phyloP scores from a whole-genome alignment of 2,888 invertebrate species.

The Tachina fera region DNA sequence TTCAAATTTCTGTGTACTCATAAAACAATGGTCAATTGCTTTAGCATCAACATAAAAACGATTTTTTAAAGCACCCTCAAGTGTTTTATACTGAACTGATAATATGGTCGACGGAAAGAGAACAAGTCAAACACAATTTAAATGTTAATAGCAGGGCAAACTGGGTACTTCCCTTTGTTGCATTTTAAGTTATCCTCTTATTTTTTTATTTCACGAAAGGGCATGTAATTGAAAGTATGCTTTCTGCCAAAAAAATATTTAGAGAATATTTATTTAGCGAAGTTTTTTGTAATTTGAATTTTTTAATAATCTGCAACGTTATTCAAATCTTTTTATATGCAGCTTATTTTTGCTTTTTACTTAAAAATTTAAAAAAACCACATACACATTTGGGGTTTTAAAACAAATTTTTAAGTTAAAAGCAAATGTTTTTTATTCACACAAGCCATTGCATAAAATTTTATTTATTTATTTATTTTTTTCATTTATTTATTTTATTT shows the following conservation, averaged over 20 bases:
- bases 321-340: too few species aligned
- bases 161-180: slow-evolving; percentile 48
- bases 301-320: too few species aligned
- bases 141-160: slow-evolving; percentile 48
- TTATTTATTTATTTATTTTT: too few species aligned
- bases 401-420: too few species aligned
- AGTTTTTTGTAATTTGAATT: too few species aligned
- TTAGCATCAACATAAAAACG: neutral
- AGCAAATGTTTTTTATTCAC: too few species aligned
- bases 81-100: slow-evolving; percentile 69
- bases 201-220: neutral
- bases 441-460: too few species aligned
- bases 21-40: slow-evolving; percentile 49
- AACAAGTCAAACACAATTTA: slow-evolving; percentile 52
- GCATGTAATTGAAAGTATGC: slow-evolving; percentile 7
- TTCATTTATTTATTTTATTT: too few species aligned
- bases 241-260: neutral
- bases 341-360: too few species aligned
- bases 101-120: slow-evolving; percentile 54
- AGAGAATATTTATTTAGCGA: neutral
- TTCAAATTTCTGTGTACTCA: neutral
- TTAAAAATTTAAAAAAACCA: too few species aligned
- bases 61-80: slow-evolving; percentile 50
- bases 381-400: too few species aligned
- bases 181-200: neutral